Percentiles rank a stretch among this genome's conserved stretches.
phyloP scores from a whole-genome alignment of 2,113 vertebrate genomes.

The Psammodynastes pulverulentus region DNA sequence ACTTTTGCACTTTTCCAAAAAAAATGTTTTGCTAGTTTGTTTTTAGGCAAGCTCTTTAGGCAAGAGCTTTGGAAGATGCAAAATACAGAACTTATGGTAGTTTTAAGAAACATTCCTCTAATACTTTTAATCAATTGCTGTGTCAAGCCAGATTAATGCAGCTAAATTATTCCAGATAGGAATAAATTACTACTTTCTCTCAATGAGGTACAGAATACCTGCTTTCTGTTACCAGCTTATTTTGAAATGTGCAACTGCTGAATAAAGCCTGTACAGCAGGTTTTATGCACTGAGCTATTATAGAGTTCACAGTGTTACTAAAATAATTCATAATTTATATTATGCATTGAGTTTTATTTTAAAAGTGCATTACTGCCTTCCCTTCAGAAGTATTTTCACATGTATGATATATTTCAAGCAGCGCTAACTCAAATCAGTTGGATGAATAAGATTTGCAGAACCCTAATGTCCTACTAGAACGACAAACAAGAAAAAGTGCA shows the following conservation, averaged over 20 bases:
- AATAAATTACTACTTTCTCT: conserved; percentile 74
- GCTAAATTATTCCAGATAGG: conserved; percentile 67
- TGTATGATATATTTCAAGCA: conserved; percentile 67
- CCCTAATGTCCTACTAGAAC: conserved; percentile 59
- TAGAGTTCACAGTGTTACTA: conserved; percentile 72
- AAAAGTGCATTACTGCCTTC: conserved; percentile 63
- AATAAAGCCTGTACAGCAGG: conserved; percentile 73
- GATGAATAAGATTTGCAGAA: conserved; percentile 72
- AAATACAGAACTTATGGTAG: conserved; percentile 70
- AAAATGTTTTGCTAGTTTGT: conserved; percentile 71
- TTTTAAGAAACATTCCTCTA: conserved; percentile 74
- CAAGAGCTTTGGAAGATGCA: conserved; percentile 53
- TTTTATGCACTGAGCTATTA: conserved; percentile 65
- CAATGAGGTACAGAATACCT: conserved; percentile 72
- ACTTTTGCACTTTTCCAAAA: conserved; percentile 58
- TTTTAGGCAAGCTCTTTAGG: conserved; percentile 63
- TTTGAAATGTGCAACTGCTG: conserved; percentile 81
- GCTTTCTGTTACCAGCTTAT: conserved; percentile 78
- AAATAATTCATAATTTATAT: conserved; percentile 81
- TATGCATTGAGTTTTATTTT: conserved; percentile 75
- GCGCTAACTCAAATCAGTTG: conserved; percentile 67
- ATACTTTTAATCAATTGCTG: conserved; percentile 81
- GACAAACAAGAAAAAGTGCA: conserved; percentile 40
- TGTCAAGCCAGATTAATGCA: conserved; percentile 72
- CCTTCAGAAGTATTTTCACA: conserved; percentile 68